A percentile compares a stretch with the other conserved stretches of the same genome.
phyloP scores from a whole-genome alignment of 2,797 vertebrate species.

The Steatocranus sp. region DNA sequence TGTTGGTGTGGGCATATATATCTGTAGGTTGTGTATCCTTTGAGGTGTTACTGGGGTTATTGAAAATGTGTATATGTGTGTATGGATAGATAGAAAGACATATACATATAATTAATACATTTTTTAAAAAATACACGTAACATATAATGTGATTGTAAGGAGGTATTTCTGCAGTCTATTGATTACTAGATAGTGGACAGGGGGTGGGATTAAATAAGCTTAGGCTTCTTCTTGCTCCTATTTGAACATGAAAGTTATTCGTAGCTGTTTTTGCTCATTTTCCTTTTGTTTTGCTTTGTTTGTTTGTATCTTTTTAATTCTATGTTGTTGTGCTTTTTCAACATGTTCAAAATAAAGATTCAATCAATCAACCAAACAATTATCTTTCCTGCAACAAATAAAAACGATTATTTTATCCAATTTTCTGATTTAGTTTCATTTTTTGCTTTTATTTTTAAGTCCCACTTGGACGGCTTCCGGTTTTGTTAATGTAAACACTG shows the following conservation, averaged over 20 bases:
- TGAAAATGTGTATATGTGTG: too few relatives aligned
- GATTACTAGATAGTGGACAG: too few relatives aligned
- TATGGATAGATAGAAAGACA: too few relatives aligned
- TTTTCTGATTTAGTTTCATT: rapidly evolving
- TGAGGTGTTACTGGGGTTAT: too few relatives aligned
- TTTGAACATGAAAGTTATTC: not conserved
- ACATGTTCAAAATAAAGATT: not conserved
- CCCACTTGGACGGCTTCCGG: not conserved
- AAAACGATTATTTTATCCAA: not conserved
- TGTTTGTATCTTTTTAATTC: not conserved
- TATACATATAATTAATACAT: not conserved
- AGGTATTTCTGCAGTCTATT: not conserved
- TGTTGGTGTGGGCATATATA: too few relatives aligned
- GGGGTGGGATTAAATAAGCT: not conserved
- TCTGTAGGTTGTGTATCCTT: too few relatives aligned
- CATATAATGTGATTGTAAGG: not conserved
- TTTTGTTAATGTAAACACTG: rapidly evolving
- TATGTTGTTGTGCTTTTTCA: not conserved
- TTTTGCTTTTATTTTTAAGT: not conserved
- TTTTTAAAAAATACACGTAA: rapidly evolving
- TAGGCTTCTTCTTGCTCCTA: rapidly evolving
- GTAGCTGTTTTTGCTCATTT: not conserved
- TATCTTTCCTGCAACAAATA: not conserved
- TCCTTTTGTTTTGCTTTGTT: not conserved
- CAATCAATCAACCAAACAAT: not conserved